Conservation (phyloP, 2,797 vertebrate genomes). For the Molothrus aeneus region DNA sequence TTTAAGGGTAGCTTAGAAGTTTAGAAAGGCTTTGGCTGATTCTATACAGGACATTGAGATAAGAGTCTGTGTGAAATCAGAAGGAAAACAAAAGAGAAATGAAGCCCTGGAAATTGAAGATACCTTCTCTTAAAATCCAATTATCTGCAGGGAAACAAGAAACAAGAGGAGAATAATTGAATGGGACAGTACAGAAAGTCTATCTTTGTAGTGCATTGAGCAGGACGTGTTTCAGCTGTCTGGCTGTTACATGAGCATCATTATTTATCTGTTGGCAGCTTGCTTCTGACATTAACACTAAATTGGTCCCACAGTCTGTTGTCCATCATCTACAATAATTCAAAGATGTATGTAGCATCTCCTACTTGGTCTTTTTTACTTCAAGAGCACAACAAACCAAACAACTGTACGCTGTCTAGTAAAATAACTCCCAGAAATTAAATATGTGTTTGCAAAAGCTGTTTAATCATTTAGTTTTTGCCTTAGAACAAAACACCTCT, state of each 20-base stretch:
- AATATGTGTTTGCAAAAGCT: background rate
- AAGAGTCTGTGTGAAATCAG: background rate
- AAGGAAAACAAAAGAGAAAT: constrained; percentile 26
- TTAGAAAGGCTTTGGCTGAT: background rate
- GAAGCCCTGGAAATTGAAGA: background rate
- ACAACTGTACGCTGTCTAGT: background rate
- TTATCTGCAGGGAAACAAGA: constrained; percentile 36
- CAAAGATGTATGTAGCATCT: rapidly evolving
- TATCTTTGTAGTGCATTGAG: background rate
- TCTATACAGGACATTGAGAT: background rate
- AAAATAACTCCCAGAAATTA: background rate
- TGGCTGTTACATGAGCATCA: background rate
- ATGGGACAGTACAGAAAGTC: constrained; percentile 17
- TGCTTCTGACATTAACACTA: constrained; percentile 24
- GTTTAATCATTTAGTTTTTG: background rate
- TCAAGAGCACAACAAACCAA: background rate
- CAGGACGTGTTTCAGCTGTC: background rate
- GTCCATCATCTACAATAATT: background rate
- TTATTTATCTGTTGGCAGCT: constrained; percentile 37
- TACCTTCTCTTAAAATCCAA: constrained; percentile 33
- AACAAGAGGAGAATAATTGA: constrained; percentile 34
- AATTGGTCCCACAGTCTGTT: background rate
- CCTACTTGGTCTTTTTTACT: background rate
- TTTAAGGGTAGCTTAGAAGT: background rate
- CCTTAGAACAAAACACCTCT: background rate